Conservation (phyloP, 2,113 vertebrate species). For the Morone saxatilis region DNA sequence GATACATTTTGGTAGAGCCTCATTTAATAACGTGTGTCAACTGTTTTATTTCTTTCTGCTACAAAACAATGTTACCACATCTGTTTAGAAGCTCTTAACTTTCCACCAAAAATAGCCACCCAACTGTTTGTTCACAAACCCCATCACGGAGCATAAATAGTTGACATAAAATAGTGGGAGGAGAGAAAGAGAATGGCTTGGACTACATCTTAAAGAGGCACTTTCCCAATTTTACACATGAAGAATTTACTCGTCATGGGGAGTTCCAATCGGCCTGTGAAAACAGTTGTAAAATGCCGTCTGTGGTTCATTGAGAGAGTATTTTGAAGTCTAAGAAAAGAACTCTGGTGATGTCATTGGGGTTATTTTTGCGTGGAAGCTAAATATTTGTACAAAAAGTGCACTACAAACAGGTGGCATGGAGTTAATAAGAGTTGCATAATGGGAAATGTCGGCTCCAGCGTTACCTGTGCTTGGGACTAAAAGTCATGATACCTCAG, state of each 20-base stretch:
- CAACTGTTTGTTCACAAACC: background rate
- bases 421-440: background rate
- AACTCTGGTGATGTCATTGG: background rate
- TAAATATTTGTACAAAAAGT: background rate
- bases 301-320: background rate
- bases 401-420: background rate
- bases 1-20: background rate
- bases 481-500: background rate
- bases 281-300: constrained; percentile 7
- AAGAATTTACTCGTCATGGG: background rate
- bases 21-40: background rate
- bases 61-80: background rate
- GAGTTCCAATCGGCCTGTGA: background rate
- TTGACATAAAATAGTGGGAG: background rate
- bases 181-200: background rate
- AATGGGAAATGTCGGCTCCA: background rate
- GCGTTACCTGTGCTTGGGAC: background rate
- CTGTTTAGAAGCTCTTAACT: background rate
- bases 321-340: background rate
- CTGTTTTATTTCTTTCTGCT: background rate
- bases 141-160: background rate
- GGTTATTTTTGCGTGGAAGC: background rate
- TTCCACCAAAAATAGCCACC: background rate
- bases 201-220: background rate
- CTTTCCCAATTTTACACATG: constrained; percentile 4